Percentiles rank a stretch among this genome's conserved stretches.
These are phyloP conservation scores for Latrodectus geometricus DNA, from an alignment of 1,140 invertebrate species.

Conservation along the genomic window DNA sequence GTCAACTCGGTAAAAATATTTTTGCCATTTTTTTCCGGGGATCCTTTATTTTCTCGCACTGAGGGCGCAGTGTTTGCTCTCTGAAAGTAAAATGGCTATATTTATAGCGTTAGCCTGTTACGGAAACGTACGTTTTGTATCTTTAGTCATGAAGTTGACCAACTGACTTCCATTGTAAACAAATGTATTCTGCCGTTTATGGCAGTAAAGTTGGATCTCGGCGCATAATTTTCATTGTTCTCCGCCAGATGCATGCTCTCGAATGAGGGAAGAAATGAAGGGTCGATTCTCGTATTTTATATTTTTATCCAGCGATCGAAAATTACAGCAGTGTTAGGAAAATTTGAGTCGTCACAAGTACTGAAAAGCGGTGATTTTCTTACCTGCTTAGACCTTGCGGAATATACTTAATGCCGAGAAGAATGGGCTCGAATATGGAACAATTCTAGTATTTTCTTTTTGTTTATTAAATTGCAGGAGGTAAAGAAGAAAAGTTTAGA, in stretches of 20 bases:
- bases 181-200: constrained; percentile 37
- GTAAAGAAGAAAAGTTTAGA: too few relatives aligned
- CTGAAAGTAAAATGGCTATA: constrained; percentile 15
- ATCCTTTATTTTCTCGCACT: neutral
- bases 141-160: constrained; percentile 37
- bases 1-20: neutral
- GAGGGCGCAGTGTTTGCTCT: neutral
- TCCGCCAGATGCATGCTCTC: neutral
- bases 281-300: neutral
- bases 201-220: constrained; percentile 8
- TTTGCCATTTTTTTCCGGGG: neutral
- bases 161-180: constrained; percentile 25
- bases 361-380: neutral
- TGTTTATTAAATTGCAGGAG: neutral
- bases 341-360: neutral
- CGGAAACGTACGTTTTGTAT: constrained; percentile 53
- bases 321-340: neutral
- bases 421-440: neutral
- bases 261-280: neutral
- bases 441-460: neutral
- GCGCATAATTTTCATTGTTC: constrained; percentile 49
- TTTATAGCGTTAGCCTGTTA: constrained; percentile 27
- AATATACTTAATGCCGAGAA: constrained; percentile 11
- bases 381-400: neutral
- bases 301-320: neutral